Evolutionary conservation across 2,113 vertebrate genomes (phyloP).

Genomic region (Hippocampus zosterae): DNA sequence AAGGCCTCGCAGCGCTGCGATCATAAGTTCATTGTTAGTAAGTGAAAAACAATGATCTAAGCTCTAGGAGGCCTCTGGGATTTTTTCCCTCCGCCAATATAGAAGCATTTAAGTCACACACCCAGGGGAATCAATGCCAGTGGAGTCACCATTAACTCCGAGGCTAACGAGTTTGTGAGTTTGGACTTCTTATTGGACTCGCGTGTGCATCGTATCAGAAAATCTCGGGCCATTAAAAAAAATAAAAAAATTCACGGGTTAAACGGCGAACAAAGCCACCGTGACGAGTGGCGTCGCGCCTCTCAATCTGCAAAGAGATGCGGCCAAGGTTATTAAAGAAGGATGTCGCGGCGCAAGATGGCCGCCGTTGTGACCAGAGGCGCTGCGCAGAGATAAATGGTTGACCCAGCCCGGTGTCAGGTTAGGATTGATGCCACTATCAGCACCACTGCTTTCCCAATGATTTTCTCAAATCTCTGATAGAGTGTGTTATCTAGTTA

Average conservation of each 20-base stretch:
- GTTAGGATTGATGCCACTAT: constrained; percentile 99
- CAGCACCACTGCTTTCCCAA: constrained; percentile 95
- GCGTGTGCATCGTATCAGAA: background rate
- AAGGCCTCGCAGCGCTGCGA: constrained; percentile 56
- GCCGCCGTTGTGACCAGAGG: constrained; percentile 89
- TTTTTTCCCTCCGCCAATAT: constrained; percentile 63
- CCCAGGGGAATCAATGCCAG: constrained; percentile 68
- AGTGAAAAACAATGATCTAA: constrained; percentile 72
- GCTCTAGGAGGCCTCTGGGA: constrained; percentile 66
- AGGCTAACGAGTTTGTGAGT: constrained; percentile 65
- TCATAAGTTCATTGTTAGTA: constrained; percentile 73
- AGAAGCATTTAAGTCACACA: constrained; percentile 71
- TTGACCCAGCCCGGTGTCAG: constrained; percentile 94
- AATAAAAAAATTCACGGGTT: constrained; percentile 19
- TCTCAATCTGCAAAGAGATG: constrained; percentile 75
- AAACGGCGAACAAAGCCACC: constrained; percentile 42
- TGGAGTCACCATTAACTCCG: constrained; percentile 62
- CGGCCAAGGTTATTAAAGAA: constrained; percentile 88
- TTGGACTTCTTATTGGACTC: constrained; percentile 44
- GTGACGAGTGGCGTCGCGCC: constrained; percentile 52
- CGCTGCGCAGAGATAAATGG: constrained; percentile 98
- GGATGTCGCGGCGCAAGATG: constrained; percentile 86
- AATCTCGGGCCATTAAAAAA: constrained; percentile 4
- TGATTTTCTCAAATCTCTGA: constrained; percentile 99
- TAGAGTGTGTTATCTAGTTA: constrained; percentile 99